phyloP scores from a whole-genome alignment of 2,888 invertebrate species.

The Belgica antarctica region DNA sequence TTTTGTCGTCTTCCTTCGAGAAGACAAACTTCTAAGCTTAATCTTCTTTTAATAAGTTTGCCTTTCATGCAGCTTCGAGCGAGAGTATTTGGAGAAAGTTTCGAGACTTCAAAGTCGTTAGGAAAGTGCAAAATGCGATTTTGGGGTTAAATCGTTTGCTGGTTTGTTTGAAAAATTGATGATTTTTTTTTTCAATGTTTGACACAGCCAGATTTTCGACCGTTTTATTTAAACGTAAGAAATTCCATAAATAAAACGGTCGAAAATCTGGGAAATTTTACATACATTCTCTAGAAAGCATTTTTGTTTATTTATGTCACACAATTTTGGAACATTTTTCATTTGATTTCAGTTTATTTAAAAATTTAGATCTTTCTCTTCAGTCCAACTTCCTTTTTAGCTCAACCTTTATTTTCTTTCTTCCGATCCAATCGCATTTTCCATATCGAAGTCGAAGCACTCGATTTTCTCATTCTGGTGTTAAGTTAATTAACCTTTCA shows the following conservation, averaged over 20 bases:
- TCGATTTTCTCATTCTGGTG: neutral
- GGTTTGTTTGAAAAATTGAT: neutral
- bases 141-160: no score
- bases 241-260: slow-evolving; percentile 18
- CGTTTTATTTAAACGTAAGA: neutral
- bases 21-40: slow-evolving; percentile 34
- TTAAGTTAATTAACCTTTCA: slow-evolving; percentile 22
- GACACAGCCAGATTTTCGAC: slow-evolving; percentile 6
- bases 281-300: no score
- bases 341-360: no score
- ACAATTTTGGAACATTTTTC: no score
- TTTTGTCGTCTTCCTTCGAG: neutral
- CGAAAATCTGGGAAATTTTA: no score
- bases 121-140: neutral
- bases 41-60: slow-evolving; percentile 41
- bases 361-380: no score
- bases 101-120: neutral
- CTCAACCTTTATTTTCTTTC: no score
- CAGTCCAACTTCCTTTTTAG: no score
- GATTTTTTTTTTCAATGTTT: no score
- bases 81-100: neutral
- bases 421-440: neutral
- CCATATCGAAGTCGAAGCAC: neutral
- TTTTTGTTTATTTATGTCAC: no score
- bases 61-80: neutral